These are phyloP conservation scores for Epizoanthus fatuus DNA, from an alignment of 92 coral and sea anemone genomes.

Conservation along the genomic window DNA sequence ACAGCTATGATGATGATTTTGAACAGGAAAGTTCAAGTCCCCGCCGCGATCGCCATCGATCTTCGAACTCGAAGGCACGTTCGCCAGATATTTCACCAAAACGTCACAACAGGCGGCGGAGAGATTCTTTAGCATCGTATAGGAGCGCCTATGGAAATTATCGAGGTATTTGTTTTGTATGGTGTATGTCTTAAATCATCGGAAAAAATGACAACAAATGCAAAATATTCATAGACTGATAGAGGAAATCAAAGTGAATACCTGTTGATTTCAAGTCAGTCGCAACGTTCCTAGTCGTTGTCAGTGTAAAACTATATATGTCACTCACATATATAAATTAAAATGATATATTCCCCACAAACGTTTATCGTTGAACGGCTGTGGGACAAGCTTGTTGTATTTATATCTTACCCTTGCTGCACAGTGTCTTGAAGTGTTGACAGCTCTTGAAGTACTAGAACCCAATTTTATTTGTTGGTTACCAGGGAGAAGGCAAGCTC, in stretches of 20 bases:
- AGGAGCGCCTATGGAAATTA: conserved; percentile 80
- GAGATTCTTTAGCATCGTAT: conserved; percentile 81
- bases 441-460: conserved; percentile 1
- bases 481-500: not conserved
- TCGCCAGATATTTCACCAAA: conserved; percentile 74
- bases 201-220: too few species aligned
- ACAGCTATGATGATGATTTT: conserved; percentile 98
- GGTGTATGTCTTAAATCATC: not conserved
- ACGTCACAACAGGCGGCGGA: conserved; percentile 60
- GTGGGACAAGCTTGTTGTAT: too few species aligned
- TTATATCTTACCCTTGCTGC: not conserved
- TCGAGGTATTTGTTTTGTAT: conserved; percentile 70
- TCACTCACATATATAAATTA: too few species aligned
- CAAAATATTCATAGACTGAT: too few species aligned
- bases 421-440: conserved; percentile 16
- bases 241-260: conserved; percentile 3
- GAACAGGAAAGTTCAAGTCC: conserved; percentile 77
- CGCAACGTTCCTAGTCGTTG: too few species aligned
- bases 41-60: conserved; percentile 46
- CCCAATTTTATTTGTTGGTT: not conserved
- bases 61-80: conserved; percentile 29
- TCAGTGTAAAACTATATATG: too few species aligned
- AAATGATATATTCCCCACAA: too few species aligned
- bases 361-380: too few species aligned
- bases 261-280: too few species aligned